These are phyloP conservation scores for Chromoteleia sp. DNA, from an alignment of 2,888 invertebrate genomes.

Conservation along the genomic window DNA sequence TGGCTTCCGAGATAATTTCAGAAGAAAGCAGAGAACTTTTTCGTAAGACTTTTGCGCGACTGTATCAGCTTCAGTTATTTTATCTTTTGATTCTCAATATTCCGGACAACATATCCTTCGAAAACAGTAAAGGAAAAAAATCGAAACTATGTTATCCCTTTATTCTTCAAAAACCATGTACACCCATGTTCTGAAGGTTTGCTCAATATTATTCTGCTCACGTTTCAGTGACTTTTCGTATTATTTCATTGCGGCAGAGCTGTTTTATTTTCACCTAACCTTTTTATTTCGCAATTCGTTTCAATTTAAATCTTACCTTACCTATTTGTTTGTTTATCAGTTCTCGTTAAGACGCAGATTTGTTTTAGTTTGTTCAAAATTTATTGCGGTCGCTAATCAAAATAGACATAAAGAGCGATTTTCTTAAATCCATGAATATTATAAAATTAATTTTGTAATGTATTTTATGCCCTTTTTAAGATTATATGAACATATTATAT, in stretches of 20 bases:
- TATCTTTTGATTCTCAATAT: conserved; percentile 53
- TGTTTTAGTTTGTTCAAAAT: conserved; percentile 26
- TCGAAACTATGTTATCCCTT: conserved; percentile 63
- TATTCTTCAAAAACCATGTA: conserved; percentile 66
- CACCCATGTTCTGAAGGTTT: conserved; percentile 65
- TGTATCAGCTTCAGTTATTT: conserved; percentile 11
- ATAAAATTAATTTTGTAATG: no score
- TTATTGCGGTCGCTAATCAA: neutral
- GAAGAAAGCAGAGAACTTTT: conserved; percentile 55
- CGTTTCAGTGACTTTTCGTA: conserved; percentile 68
- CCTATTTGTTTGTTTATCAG: conserved; percentile 58
- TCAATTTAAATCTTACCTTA: conserved; percentile 61
- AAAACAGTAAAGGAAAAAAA: conserved; percentile 46
- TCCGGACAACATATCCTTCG: conserved; percentile 52
- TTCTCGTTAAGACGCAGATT: conserved; percentile 36
- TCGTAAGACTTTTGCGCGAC: neutral
- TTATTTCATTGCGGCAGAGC: conserved; percentile 63
- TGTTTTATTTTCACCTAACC: conserved; percentile 68
- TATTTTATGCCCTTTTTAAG: no score
- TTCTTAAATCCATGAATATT: no score
- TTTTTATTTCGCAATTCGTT: conserved; percentile 63
- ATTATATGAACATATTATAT: no score
- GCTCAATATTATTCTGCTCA: conserved; percentile 59
- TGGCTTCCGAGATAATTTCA: conserved; percentile 66
- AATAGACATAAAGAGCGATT: no score